Evolutionary conservation across 64 coral and sea anemone genomes (phyloP).

Genomic region (Montipora capricornis): DNA sequence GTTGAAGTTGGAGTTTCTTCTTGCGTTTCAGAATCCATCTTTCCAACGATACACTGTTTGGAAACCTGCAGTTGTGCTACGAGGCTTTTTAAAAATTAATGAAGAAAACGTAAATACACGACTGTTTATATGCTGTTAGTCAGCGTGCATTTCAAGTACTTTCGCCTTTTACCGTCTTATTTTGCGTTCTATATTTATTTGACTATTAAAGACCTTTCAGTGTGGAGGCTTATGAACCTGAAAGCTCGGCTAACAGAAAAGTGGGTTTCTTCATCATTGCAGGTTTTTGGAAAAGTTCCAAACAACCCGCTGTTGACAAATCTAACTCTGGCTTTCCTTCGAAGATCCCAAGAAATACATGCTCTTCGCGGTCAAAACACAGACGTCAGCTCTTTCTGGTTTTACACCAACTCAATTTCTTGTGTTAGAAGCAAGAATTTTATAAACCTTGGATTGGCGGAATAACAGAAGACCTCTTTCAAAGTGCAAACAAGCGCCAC

Average conservation of each 20-base stretch:
- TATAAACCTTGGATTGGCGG: too few species aligned
- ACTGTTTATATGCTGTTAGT: not conserved
- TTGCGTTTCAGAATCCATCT: not conserved
- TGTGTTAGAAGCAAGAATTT: too few species aligned
- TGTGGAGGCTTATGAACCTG: not conserved
- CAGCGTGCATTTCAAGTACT: too few species aligned
- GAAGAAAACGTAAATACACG: not conserved
- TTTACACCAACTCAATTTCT: too few species aligned
- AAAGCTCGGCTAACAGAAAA: not conserved
- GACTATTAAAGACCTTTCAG: not conserved
- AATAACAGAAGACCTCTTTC: too few species aligned
- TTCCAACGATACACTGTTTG: not conserved
- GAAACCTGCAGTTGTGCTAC: not conserved
- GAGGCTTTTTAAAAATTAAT: conserved; percentile 41
- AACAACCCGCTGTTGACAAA: conserved; percentile 20
- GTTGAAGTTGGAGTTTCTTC: conserved; percentile 1
- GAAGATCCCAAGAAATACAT: too few species aligned
- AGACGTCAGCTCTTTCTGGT: too few species aligned
- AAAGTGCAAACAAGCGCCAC: not conserved
- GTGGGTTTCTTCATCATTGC: not conserved
- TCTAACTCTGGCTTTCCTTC: not conserved
- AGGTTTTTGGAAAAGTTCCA: not conserved
- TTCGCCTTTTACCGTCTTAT: not conserved
- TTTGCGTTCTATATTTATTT: not conserved
- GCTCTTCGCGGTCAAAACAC: too few species aligned